phyloP scores from a whole-genome alignment of 2,797 vertebrate species.

The Gadopsis marmoratus region DNA sequence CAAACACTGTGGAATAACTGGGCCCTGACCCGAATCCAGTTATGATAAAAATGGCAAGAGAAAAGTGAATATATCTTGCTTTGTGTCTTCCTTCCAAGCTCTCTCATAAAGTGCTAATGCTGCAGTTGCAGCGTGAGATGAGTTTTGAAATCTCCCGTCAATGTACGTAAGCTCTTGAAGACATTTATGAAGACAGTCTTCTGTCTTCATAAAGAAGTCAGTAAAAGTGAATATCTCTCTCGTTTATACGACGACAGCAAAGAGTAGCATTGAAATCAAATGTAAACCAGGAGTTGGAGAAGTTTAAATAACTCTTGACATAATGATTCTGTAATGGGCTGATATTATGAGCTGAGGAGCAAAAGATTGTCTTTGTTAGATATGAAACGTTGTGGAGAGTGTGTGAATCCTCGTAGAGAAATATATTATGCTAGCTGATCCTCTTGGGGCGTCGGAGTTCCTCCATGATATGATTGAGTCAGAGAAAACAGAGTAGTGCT shows the following conservation, averaged over 20 bases:
- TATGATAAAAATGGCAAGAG: constrained; percentile 28
- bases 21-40: neutral
- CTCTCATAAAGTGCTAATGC: constrained; percentile 21
- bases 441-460: constrained; percentile 41
- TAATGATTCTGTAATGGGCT: constrained; percentile 36
- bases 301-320: constrained; percentile 33
- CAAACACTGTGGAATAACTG: constrained; percentile 30
- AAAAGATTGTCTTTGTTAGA: constrained; percentile 33
- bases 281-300: constrained; percentile 29
- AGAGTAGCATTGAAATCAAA: constrained; percentile 28
- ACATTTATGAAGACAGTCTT: constrained; percentile 45
- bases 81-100: neutral
- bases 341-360: constrained; percentile 34
- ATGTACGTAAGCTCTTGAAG: constrained; percentile 26
- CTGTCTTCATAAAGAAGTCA: constrained; percentile 36
- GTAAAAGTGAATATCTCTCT: constrained; percentile 12
- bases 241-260: neutral
- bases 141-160: constrained; percentile 34
- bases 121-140: constrained; percentile 17
- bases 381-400: constrained; percentile 12
- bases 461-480: constrained; percentile 31
- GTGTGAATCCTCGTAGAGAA: constrained; percentile 20
- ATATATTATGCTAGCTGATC: constrained; percentile 18
- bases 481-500: constrained; percentile 26
- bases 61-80: constrained; percentile 13